Evolutionary conservation across 2,113 vertebrate species (phyloP).

Genomic region (Oceanites oceanicus): DNA sequence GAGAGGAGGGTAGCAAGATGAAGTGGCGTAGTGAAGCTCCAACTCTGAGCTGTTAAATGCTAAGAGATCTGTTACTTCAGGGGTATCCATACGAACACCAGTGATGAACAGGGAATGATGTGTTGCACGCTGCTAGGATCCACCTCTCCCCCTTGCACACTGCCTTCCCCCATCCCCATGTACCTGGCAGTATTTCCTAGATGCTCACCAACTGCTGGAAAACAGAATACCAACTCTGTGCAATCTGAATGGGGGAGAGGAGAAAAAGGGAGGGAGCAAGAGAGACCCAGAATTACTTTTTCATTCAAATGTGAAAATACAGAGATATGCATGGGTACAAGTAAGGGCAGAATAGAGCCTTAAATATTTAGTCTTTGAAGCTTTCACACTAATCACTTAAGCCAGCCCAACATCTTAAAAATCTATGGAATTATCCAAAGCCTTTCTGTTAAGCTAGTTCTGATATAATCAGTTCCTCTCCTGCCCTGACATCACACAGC

Average conservation of each 20-base stretch:
- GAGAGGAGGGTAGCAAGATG: neutral
- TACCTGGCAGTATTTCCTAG: neutral
- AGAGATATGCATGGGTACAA: neutral
- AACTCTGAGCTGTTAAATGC: neutral
- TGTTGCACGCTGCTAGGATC: rapidly evolving
- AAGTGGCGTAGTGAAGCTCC: neutral
- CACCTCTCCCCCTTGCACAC: neutral
- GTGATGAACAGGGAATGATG: neutral
- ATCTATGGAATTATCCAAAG: neutral
- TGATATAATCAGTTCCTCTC: neutral
- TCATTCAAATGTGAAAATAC: conserved; percentile 36
- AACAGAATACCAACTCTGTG: neutral
- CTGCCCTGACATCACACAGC: neutral
- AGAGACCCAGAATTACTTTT: neutral
- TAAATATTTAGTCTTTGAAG: conserved; percentile 21
- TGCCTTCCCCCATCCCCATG: neutral
- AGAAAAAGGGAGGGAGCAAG: neutral
- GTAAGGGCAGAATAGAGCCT: neutral
- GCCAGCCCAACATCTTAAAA: conserved; percentile 32
- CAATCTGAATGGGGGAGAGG: neutral
- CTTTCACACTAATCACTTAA: conserved; percentile 50
- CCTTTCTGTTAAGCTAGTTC: conserved; percentile 15
- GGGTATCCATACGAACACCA: neutral
- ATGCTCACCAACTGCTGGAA: neutral
- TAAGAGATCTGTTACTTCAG: neutral